A percentile compares a stretch with the other conserved stretches of the same genome.
Conservation (phyloP, 2,113 vertebrate genomes). For the Ceuthmochares aereus region DNA sequence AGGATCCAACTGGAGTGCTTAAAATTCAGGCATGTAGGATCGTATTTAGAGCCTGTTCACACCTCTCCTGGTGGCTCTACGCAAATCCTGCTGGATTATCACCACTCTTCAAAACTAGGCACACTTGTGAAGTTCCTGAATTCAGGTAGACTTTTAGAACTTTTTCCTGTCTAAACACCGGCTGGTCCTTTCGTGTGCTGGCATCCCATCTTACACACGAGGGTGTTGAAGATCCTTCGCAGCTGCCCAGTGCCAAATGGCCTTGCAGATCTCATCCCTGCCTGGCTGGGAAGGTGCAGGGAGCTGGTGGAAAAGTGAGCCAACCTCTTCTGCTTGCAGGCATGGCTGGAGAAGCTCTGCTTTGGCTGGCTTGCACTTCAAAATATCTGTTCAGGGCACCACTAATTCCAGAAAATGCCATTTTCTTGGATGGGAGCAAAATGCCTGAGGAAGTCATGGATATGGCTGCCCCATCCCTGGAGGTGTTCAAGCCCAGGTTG, state of each 20-base stretch:
- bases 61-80: not conserved
- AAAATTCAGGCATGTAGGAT: slow-evolving; percentile 30
- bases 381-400: not conserved
- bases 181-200: not conserved
- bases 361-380: not conserved
- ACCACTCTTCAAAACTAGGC: not conserved
- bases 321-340: not conserved
- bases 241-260: not conserved
- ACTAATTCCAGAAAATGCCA: not conserved
- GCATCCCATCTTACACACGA: fast-evolving
- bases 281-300: not conserved
- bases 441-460: no score
- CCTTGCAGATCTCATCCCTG: not conserved
- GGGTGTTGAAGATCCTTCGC: not conserved
- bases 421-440: not conserved
- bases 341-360: not conserved
- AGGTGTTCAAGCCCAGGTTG: no score
- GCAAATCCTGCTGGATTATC: slow-evolving; percentile 38
- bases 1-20: slow-evolving; percentile 17
- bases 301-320: not conserved
- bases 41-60: slow-evolving; percentile 57
- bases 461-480: no score
- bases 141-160: not conserved
- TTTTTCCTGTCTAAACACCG: not conserved
- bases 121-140: not conserved